Percentiles rank a stretch among this genome's conserved stretches.
These are phyloP conservation scores for Mamestra configurata DNA, from an alignment of 1,140 invertebrate species.

Conservation along the genomic window DNA sequence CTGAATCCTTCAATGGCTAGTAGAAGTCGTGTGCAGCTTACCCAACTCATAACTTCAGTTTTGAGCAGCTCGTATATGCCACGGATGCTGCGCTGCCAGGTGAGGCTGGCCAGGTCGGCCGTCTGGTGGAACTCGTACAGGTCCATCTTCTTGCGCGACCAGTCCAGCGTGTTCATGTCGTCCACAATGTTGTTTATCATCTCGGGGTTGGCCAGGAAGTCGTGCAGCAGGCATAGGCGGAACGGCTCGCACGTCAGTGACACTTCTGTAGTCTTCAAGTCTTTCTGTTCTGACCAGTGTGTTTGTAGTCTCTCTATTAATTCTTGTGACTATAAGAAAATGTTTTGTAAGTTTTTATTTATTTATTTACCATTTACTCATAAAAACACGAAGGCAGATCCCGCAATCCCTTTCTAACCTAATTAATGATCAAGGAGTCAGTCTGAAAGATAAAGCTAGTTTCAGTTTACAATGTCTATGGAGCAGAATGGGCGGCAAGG, in stretches of 20 bases:
- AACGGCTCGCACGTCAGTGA: conserved; percentile 79
- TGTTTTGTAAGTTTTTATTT: neutral
- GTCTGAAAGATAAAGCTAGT: too few species aligned
- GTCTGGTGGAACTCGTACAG: conserved; percentile 92
- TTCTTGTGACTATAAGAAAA: conserved; percentile 72
- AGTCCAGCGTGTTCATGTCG: conserved; percentile 90
- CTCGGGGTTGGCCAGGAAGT: conserved; percentile 87
- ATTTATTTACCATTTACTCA: too few species aligned
- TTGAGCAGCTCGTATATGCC: conserved; percentile 88
- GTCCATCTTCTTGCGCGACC: conserved; percentile 90
- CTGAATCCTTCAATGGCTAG: too few species aligned
- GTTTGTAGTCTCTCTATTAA: conserved; percentile 72
- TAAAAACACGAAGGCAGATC: too few species aligned
- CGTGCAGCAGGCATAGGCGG: conserved; percentile 88
- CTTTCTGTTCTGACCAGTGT: conserved; percentile 75
- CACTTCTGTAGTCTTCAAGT: conserved; percentile 67
- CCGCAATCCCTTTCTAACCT: too few species aligned
- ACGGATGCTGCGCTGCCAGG: conserved; percentile 87
- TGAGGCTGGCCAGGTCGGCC: conserved; percentile 89
- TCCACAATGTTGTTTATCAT: conserved; percentile 89
- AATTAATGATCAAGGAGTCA: too few species aligned
- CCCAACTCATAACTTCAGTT: conserved; percentile 89
- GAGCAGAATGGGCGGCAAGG: too few species aligned
- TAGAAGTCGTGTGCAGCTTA: conserved; percentile 58
- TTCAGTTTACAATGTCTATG: too few species aligned